Evolutionary conservation across 1,140 invertebrate species (phyloP), one percentile per base, ranked within the genome.

Genomic region (Nasonia giraulti): DNA sequence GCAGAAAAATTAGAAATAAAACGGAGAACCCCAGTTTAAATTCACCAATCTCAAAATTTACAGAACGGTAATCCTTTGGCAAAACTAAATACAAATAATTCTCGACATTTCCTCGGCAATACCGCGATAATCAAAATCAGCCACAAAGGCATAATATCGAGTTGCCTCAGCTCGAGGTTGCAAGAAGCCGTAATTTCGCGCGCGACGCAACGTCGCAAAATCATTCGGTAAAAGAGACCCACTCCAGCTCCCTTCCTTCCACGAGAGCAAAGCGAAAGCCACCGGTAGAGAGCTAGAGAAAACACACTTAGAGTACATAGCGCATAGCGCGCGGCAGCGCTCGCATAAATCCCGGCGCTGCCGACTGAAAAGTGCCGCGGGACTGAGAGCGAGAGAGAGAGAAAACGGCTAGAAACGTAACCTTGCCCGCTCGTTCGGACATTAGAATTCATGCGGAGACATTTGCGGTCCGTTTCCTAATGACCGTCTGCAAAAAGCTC

Each of bases 391-490:
- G 80, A 77, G 31, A 77, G 31, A 73, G 66, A 84, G 33, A 66
- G 50, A 40, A 17, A 47, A 5, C 33, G 27, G 40, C 40, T 44
- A 11, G 31, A 79, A 68, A 20, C 62, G 69, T 84, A 80, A 80
- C 83, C 76, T 80, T 79, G 23, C 44, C 44, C 37, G 75, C 85
- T 85, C 83, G 86, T 80, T 87, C 86, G 88, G 89, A 89, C 91
- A 92, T 93, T 92, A 92, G 91, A 92, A 92, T 93, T 92, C 92
- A 92, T 91, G 92, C 90, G 89, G 90, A 92, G 90, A 92, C 92
- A 91, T 92, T 93, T 92, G 91, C 88, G 92, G 91, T 91, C 89
- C 89, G 87, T 89, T 89, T 91, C 89, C 91, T 93, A 92, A 93
- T 91, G 91, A 92, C 90, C 89, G 89, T 86, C 88, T 90, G 89